Evolutionary conservation across 2,888 invertebrate species (phyloP).

Genomic region (Trissoscelio sp.): DNA sequence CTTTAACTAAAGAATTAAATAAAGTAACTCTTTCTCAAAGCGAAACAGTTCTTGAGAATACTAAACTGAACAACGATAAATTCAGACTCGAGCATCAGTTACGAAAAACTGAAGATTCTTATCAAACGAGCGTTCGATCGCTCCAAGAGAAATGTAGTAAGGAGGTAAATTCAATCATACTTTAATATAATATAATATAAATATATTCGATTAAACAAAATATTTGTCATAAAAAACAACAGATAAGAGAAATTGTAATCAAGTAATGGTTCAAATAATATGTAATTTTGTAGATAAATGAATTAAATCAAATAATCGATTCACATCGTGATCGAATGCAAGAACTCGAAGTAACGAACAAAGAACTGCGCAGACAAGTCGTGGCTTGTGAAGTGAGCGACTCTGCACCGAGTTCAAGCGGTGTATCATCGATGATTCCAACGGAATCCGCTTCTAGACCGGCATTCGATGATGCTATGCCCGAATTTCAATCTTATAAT

Average conservation of each 20-base stretch:
- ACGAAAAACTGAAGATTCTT: conserved; percentile 83
- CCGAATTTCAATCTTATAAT: conserved; percentile 79
- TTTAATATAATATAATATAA: no score
- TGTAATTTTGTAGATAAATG: conserved; percentile 75
- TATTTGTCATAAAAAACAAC: no score
- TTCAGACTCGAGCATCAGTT: conserved; percentile 87
- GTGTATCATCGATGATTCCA: conserved; percentile 80
- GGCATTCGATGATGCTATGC: conserved; percentile 78
- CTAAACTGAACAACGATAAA: conserved; percentile 89
- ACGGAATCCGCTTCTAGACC: conserved; percentile 76
- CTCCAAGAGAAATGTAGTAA: conserved; percentile 81
- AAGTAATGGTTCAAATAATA: not conserved
- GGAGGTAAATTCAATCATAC: conserved; percentile 76
- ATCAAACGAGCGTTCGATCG: conserved; percentile 76
- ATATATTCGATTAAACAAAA: not conserved
- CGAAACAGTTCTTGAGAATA: conserved; percentile 89
- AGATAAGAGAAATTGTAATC: not conserved
- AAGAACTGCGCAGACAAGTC: conserved; percentile 81
- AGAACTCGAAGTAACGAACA: conserved; percentile 82
- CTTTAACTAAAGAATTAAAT: conserved; percentile 88
- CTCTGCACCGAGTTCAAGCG: conserved; percentile 82
- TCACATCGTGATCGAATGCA: conserved; percentile 83
- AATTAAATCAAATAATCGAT: conserved; percentile 84
- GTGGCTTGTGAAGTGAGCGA: conserved; percentile 80
- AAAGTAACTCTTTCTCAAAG: conserved; percentile 90